Evolutionary conservation across 2,797 vertebrate species (phyloP), one percentile per base, ranked within the genome.

Genomic region (Myiothlypis coronata): DNA sequence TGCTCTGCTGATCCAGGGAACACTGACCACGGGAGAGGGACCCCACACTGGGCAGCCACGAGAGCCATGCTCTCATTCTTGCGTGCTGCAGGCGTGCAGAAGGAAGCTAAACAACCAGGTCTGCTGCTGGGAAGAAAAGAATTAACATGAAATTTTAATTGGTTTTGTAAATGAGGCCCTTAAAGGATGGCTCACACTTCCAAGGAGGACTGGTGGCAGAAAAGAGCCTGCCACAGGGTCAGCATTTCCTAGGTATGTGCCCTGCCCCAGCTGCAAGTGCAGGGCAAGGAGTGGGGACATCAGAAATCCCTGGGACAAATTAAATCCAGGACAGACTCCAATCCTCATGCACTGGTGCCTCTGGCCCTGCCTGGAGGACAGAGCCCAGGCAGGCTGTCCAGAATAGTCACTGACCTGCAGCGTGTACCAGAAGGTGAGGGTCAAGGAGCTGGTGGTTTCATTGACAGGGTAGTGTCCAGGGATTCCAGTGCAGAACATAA

Each of bases 401-500:
- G 1, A 3, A 22, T 0, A 23, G 52, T 57, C 92, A 96, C 96
- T 84, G 77, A 97, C 99, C 98, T 99, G 99, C 76, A 99, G 97
- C 0, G 99, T 99, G 96, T 99, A 99, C 99, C 99, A 99, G 97
- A 99, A 99, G 67, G 99, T 99, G 83, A 99, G 98, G 0, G 99
- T 99, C 96, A 99, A 98, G 79, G 99, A 99, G 96, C 99, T 99
- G 94, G 99, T 99, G 84, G 99, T 99, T 98, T 99, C 99, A 1
- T 99, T 99, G 97, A 99, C 99, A 0, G 99, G 99, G 93, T 99
- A 99, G 96, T 99, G 99, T 61, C 99, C 99, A 0, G 99, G 99
- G 94, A 99, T 99, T 80, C 99, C 99, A 0, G 99, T 99, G 97
- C 99, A 99, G 98, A 99, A 99, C 99, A 99, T 99, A 97, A 99